These are phyloP conservation scores for Nannoperca australis DNA, from an alignment of 2,797 vertebrate species.

Conservation along the genomic window DNA sequence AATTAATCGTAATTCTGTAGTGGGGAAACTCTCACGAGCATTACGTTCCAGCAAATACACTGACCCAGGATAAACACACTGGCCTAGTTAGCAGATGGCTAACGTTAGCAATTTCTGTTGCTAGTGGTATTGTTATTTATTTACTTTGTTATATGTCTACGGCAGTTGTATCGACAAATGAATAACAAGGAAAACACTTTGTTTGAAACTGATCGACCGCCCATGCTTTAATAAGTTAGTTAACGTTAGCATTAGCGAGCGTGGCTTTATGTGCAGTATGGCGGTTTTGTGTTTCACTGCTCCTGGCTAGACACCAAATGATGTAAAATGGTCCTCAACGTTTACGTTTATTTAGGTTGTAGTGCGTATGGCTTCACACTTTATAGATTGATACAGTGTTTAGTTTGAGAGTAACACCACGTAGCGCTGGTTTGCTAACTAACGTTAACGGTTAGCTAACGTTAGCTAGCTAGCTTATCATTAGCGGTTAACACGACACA, in stretches of 20 bases:
- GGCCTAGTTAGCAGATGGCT: slow-evolving; percentile 74
- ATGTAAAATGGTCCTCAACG: neutral
- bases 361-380: slow-evolving; percentile 54
- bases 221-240: slow-evolving; percentile 11
- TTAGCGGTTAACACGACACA: slow-evolving; percentile 64
- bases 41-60: slow-evolving; percentile 69
- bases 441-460: slow-evolving; percentile 66
- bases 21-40: slow-evolving; percentile 9
- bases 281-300: slow-evolving; percentile 5
- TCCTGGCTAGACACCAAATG: neutral
- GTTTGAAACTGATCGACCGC: fast-evolving
- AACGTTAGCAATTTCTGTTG: neutral
- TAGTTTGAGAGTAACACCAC: slow-evolving; percentile 50
- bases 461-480: slow-evolving; percentile 72
- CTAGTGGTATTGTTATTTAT: neutral
- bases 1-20: neutral
- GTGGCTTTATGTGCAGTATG: slow-evolving; percentile 48
- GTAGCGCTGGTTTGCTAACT: slow-evolving; percentile 51
- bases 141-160: neutral
- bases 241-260: slow-evolving; percentile 55
- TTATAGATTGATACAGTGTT: slow-evolving; percentile 46
- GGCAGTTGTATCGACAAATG: neutral
- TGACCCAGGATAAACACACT: slow-evolving; percentile 49
- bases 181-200: fast-evolving
- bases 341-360: slow-evolving; percentile 39